Conservation (phyloP, 2,888 invertebrate genomes). For the Agonopterix subpropinquella region DNA sequence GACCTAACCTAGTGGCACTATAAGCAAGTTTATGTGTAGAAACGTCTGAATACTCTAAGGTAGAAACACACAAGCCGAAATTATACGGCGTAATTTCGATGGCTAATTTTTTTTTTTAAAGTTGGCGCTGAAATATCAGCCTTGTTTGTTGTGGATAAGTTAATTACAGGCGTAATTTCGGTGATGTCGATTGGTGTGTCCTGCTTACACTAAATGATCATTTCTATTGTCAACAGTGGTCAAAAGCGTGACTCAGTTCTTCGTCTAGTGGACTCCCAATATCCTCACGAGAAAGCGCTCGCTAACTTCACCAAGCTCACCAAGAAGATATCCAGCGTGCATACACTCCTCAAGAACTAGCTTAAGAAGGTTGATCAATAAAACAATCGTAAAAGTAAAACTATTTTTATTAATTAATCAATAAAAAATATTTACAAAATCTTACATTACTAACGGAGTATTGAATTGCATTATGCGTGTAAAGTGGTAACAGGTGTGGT, state of each 20-base stretch:
- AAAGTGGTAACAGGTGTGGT: constrained; percentile 52
- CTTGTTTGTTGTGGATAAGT: no score
- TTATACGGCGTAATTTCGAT: no score
- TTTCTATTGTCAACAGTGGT: not conserved
- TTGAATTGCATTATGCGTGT: constrained; percentile 56
- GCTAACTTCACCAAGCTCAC: constrained; percentile 59
- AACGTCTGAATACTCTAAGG: no score
- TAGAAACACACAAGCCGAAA: no score
- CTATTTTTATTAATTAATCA: constrained; percentile 36
- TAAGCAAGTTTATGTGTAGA: no score
- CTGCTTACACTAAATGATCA: no score
- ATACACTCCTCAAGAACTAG: constrained; percentile 26
- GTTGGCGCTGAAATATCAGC: no score
- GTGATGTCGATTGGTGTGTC: no score
- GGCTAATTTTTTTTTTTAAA: no score
- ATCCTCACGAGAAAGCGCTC: constrained; percentile 53
- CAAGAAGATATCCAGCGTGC: constrained; percentile 55
- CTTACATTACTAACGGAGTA: constrained; percentile 55
- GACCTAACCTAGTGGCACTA: no score
- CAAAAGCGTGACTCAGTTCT: constrained; percentile 45
- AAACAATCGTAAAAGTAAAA: constrained; percentile 14
- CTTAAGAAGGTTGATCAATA: constrained; percentile 11
- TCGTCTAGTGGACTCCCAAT: constrained; percentile 48
- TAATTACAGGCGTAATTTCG: no score
- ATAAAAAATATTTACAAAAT: constrained; percentile 66